phyloP scores from a whole-genome alignment of 2,797 vertebrate species.

The Halcyon badia region DNA sequence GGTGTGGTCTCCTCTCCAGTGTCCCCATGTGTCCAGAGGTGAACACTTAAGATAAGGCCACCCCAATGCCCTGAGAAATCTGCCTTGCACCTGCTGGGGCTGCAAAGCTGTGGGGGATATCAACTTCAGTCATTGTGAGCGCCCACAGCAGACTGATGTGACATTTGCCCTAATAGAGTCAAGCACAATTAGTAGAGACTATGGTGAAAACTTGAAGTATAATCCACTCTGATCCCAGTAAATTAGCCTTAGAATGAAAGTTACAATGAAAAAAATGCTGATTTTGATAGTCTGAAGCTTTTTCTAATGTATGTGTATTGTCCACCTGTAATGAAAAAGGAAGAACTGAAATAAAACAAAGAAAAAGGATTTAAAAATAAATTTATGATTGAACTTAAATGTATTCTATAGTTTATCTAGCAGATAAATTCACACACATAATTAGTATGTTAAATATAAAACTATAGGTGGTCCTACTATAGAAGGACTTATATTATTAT shows the following conservation, averaged over 20 bases:
- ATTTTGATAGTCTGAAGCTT: not conserved
- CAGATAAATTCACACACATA: not conserved
- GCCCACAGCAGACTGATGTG: too few relatives aligned
- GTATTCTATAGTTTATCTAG: not conserved
- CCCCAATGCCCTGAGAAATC: not conserved
- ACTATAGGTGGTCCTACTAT: not conserved
- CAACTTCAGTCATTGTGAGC: not conserved
- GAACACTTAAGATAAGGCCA: not conserved
- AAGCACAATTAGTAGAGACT: rapidly evolving
- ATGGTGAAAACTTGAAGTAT: not conserved
- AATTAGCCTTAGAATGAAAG: not conserved
- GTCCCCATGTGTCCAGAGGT: not conserved
- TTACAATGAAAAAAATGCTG: not conserved
- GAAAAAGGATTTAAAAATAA: not conserved
- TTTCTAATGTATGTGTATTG: rapidly evolving
- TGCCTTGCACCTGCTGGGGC: not conserved
- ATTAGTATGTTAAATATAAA: not conserved
- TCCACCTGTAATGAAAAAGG: not conserved
- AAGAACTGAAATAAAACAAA: not conserved
- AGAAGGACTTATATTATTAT: not conserved
- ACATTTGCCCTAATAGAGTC: rapidly evolving
- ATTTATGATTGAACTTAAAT: not conserved
- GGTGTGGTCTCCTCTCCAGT: rapidly evolving
- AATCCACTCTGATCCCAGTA: not conserved
- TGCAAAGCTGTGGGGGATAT: not conserved